A percentile compares a stretch with the other conserved stretches of the same genome.
Conservation (phyloP, 2,113 vertebrate genomes). For the Castor canadensis region DNA sequence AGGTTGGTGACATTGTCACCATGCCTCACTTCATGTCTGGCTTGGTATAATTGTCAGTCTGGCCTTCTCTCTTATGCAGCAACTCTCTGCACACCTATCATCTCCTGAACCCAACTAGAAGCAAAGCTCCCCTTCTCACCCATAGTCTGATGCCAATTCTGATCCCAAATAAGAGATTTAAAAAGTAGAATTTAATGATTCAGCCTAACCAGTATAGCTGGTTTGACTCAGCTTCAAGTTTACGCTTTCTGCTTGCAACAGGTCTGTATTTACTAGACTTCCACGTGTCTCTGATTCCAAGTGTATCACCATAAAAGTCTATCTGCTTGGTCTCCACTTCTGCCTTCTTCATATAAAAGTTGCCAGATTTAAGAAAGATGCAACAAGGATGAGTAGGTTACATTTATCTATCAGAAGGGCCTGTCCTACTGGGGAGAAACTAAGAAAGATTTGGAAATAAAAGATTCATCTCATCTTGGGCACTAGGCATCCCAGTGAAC, state of each 20-base stretch:
- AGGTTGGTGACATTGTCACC: not conserved
- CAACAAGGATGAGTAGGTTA: not conserved
- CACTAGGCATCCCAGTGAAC: not conserved
- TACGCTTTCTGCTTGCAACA: not conserved
- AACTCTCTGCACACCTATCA: not conserved
- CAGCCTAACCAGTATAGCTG: not conserved
- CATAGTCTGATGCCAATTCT: not conserved
- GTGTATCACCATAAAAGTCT: not conserved
- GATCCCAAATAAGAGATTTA: not conserved
- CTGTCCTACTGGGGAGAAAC: not conserved
- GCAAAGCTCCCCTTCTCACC: not conserved
- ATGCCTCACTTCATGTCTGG: not conserved
- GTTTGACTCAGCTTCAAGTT: not conserved
- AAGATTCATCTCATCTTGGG: not conserved
- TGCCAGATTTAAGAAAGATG: constrained; percentile 15
- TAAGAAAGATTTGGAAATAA: not conserved
- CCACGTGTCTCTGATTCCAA: not conserved
- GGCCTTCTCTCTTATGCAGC: not conserved
- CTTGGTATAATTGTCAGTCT: not conserved
- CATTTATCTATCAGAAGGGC: not conserved
- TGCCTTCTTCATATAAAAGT: not conserved
- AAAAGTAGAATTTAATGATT: not conserved
- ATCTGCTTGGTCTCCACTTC: not conserved
- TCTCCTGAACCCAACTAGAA: not conserved
- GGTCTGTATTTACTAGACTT: not conserved